Base-by-base conservation (phyloP, 2,797 vertebrate species). In the Chelon auratus region DNA sequence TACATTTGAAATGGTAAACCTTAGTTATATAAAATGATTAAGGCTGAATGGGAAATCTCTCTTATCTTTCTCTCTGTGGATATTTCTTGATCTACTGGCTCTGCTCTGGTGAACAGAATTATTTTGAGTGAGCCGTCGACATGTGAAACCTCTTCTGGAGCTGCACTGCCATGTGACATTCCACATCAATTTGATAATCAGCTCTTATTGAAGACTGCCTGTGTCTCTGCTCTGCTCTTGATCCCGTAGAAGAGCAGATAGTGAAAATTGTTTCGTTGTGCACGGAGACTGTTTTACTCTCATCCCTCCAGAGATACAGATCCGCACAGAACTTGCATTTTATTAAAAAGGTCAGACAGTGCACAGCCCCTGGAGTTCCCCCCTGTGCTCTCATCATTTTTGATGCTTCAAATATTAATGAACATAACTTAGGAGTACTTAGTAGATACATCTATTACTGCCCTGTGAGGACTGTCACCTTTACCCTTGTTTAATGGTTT, bases 321-420 rank as follows among this genome's bases (percentile, higher is more conserved):
- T 22, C 42, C 26, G 43, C 20, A 30, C 8, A 18, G 22, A 56
- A 9, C 15, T 2, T 53, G 43, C 45, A 48, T 68, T 64, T 73
- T 64, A 39, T 52, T 20, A 61, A 22, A 14, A 62, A 7, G 47
- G 51, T 33, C 30, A 33, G 66, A 72, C 51, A 54, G 39, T 60
- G 39, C 1, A 1, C 24, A 43, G 30, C 13, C 24, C 3, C 47
- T 20, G n/a, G 18, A 47, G 59, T 51, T 17, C 37, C n/a, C 36
- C 45, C 17, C 22, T 51, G 10, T 17, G 13, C 7, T 11, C 12
- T 71, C n/a, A 54, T 76, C 4, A 45, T 68, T 76, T 60, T 40
- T 2, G 22, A 62, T 22, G 53, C 40, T 70, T 77, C 14, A 52
- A 40, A 77, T 72, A 73, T 71, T 3, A 60, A 80, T 76, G 68